These are phyloP conservation scores for Gymnorhina tibicen DNA, from an alignment of 2,113 vertebrate genomes.

Conservation along the genomic window DNA sequence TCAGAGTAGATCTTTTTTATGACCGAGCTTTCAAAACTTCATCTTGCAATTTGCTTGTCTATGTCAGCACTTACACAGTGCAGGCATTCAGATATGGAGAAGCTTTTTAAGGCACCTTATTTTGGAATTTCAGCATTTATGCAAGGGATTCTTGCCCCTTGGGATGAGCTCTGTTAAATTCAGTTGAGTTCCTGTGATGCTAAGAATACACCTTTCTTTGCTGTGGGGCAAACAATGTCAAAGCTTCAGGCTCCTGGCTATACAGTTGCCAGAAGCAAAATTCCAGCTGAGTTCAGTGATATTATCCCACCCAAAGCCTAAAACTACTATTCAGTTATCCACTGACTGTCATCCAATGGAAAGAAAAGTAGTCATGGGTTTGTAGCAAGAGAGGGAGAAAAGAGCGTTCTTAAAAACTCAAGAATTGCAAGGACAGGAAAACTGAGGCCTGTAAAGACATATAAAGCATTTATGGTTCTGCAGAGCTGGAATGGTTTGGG, in stretches of 20 bases:
- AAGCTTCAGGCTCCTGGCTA: background rate
- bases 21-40: background rate
- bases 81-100: background rate
- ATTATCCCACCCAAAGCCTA: background rate
- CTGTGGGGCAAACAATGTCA: background rate
- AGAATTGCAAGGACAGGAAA: background rate
- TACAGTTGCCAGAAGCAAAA: background rate
- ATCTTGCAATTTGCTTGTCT: background rate
- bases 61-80: background rate
- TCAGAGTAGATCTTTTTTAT: background rate
- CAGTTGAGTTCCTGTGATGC: background rate
- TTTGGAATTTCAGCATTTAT: slow-evolving; percentile 12
- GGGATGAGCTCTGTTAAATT: background rate
- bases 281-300: background rate
- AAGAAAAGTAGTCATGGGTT: background rate
- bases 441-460: background rate
- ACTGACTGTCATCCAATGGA: background rate
- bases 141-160: background rate
- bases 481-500: background rate
- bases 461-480: background rate
- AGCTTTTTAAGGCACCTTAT: background rate
- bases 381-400: background rate
- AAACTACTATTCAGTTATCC: background rate
- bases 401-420: background rate
- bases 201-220: background rate